Base-by-base conservation (phyloP, 2,888 invertebrate genomes). In the Apoda limacodes region DNA sequence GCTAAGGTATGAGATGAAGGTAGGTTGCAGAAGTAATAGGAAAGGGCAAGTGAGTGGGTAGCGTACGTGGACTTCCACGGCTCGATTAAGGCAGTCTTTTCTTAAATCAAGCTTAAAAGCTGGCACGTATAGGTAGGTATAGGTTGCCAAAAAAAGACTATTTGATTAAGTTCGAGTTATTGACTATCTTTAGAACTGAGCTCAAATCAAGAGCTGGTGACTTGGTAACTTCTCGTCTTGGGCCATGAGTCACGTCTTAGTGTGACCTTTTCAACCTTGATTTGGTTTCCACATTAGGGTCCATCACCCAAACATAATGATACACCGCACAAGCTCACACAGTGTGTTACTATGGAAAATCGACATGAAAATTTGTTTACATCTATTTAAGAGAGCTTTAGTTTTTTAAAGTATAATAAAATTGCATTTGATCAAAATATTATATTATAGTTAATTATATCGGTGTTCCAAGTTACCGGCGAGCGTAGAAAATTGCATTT, bases 281-380 rank as follows among this genome's bases (percentile, higher is more conserved):
- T 89, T 89, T 89, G 89, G 89, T 89, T 89, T 89, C 87, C 88
- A 88, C 84, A 86, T 64, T 82, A 80, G 85, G 85, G 81, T 83
- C 82, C 74, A 82, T 81, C 67, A 82, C 83, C 83, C 82, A 80
- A 74, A 60, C 48, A 54, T 47, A n/a, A n/a, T n/a, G n/a, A n/a
- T n/a, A 64, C 60, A 59, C 65, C 63, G 68, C 63, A 55, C 54
- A 59, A 61, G 64, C 68, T 70, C 48, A 36, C 40, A 41, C 52
- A 52, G 58, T 50, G 55, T 55, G 48, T 52, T 46, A 55, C 53
- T 43, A 64, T 65, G 63, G 62, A 69, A 69, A 63, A 74, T 62
- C 66, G 64, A 64, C 54, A 52, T n/a, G n/a, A n/a, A n/a, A n/a
- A n/a, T n/a, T n/a, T n/a, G n/a, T n/a, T n/a, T n/a, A n/a, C n/a